Evolutionary conservation across 1,140 invertebrate genomes (phyloP).

Genomic region (Eumeta japonica): DNA sequence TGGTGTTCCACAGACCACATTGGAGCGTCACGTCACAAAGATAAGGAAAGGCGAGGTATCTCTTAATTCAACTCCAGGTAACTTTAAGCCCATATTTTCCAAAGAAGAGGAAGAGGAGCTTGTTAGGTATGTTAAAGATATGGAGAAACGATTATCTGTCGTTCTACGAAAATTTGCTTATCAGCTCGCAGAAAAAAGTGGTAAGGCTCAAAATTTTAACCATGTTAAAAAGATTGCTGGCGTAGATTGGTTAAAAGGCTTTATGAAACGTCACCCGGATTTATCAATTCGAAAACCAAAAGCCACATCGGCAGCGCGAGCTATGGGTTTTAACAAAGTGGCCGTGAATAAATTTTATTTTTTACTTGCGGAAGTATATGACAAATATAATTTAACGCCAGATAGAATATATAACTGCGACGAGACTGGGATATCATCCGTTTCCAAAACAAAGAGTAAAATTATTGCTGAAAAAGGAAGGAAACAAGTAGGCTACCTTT

Average conservation of each 20-base stretch:
- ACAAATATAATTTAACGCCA: constrained; percentile 22
- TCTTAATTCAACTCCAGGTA: constrained; percentile 11
- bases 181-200: constrained; percentile 19
- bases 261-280: constrained; percentile 22
- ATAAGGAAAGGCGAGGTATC: constrained; percentile 12
- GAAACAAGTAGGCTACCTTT: constrained; percentile 17
- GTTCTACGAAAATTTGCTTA: constrained; percentile 18
- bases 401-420: constrained; percentile 24
- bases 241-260: constrained; percentile 22
- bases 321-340: constrained; percentile 26
- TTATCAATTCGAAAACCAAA: constrained; percentile 26
- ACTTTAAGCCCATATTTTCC: constrained; percentile 14
- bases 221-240: constrained; percentile 19
- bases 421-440: constrained; percentile 18
- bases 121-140: constrained; percentile 17
- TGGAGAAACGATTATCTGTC: constrained; percentile 17
- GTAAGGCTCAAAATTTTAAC: constrained; percentile 34
- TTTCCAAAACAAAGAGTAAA: constrained; percentile 22
- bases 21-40: constrained; percentile 20
- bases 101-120: constrained; percentile 19
- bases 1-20: constrained; percentile 21
- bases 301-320: constrained; percentile 27
- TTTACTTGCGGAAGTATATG: constrained; percentile 16
- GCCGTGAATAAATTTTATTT: constrained; percentile 24
- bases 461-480: constrained; percentile 27